Evolutionary conservation across 2,888 invertebrate species (phyloP).

Genomic region (Sminthurides aquaticus): DNA sequence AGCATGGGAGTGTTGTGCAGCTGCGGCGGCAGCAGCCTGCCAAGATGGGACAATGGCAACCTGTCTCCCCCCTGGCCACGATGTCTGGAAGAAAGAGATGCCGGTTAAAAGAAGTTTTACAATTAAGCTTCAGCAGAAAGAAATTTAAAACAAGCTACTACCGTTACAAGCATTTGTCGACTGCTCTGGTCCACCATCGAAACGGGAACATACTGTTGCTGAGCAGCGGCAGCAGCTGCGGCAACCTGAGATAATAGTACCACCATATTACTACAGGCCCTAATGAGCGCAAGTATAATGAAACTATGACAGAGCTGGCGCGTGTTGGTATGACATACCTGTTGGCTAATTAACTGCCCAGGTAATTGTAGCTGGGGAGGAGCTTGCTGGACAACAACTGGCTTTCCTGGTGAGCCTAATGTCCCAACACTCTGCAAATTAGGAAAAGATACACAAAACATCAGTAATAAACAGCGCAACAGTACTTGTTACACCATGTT

Average conservation of each 20-base stretch:
- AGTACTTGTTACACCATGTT: neutral
- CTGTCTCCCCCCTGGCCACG: conserved; percentile 65
- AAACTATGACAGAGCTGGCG: neutral
- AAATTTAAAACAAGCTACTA: too few relatives aligned
- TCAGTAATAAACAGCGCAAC: too few relatives aligned
- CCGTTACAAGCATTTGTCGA: conserved; percentile 68
- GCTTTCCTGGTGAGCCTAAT: conserved; percentile 26
- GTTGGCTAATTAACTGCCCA: conserved; percentile 26
- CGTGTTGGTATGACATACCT: conserved; percentile 8
- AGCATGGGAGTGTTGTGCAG: conserved; percentile 49
- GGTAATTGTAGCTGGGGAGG: conserved; percentile 28
- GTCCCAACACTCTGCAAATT: conserved; percentile 35
- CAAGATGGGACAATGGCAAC: conserved; percentile 73
- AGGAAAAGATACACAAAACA: conserved; percentile 6
- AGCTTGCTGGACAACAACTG: conserved; percentile 31
- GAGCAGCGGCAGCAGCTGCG: conserved; percentile 54
- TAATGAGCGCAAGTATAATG: too few relatives aligned
- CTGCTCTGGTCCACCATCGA: conserved; percentile 84
- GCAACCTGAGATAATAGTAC: conserved; percentile 31
- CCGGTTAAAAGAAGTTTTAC: neutral
- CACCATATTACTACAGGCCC: too few relatives aligned
- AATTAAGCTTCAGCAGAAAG: too few relatives aligned
- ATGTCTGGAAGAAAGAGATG: conserved; percentile 59
- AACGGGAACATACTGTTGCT: conserved; percentile 86
- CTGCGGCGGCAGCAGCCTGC: conserved; percentile 62